Evolutionary conservation across 2,888 invertebrate genomes (phyloP).

Genomic region (Tenodera sinensis): DNA sequence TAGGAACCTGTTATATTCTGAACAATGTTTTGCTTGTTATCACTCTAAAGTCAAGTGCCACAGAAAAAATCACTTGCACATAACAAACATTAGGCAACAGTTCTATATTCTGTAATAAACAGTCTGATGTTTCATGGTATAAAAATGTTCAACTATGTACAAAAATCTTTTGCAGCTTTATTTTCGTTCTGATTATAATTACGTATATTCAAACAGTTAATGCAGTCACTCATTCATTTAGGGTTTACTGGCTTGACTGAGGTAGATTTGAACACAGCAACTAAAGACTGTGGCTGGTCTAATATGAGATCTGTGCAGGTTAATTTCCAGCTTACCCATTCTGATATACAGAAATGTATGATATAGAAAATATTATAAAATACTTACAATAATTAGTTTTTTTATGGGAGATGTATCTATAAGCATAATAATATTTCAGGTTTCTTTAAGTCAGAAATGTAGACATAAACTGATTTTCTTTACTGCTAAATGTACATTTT

Average conservation of each 20-base stretch:
- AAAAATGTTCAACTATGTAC: slow-evolving; percentile 29
- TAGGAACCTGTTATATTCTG: slow-evolving; percentile 22
- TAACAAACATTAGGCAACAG: slow-evolving; percentile 29
- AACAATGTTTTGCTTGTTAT: slow-evolving; percentile 8
- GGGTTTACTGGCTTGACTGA: slow-evolving; percentile 7
- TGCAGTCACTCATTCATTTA: slow-evolving; percentile 16
- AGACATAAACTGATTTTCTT: neutral
- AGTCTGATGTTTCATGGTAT: slow-evolving; percentile 21
- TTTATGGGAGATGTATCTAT: neutral
- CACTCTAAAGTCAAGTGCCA: slow-evolving; percentile 14
- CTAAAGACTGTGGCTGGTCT: neutral
- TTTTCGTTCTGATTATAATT: neutral
- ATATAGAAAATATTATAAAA: neutral
- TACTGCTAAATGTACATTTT: too few species aligned
- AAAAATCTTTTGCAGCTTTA: slow-evolving; percentile 16
- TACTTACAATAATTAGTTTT: neutral
- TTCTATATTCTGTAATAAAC: slow-evolving; percentile 24
- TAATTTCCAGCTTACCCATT: neutral
- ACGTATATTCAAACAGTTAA: slow-evolving; percentile 19
- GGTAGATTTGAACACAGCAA: slow-evolving; percentile 19
- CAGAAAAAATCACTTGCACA: slow-evolving; percentile 17
- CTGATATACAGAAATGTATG: neutral
- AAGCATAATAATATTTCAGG: neutral
- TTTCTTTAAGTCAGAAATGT: neutral
- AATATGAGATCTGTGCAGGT: slow-evolving; percentile 1